phyloP scores from a whole-genome alignment of 1,140 invertebrate species.

The Stratiolaelaps scimitus region DNA sequence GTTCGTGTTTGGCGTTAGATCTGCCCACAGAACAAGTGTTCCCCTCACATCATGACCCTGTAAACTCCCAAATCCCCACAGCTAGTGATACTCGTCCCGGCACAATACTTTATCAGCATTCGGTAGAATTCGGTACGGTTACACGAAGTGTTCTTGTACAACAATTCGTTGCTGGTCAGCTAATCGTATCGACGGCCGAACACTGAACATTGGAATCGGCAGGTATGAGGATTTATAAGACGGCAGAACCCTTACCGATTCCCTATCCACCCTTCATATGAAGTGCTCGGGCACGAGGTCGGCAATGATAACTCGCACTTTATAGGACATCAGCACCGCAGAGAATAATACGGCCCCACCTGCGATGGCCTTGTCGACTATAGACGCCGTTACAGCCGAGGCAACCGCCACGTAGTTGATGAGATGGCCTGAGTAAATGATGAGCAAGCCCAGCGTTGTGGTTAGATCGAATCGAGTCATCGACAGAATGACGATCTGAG shows the following conservation, averaged over 20 bases:
- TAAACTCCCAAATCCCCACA: too few species aligned
- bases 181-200: too few species aligned
- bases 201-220: too few species aligned
- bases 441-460: background rate
- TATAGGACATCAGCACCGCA: conserved; percentile 1
- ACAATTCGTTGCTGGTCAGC: too few species aligned
- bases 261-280: background rate
- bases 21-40: too few species aligned
- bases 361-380: conserved; percentile 21
- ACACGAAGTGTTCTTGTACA: too few species aligned
- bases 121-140: too few species aligned
- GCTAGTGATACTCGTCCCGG: too few species aligned
- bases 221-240: too few species aligned
- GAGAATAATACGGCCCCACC: conserved; percentile 2
- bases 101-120: too few species aligned
- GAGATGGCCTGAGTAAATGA: conserved; percentile 12
- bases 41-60: too few species aligned
- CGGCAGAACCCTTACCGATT: background rate
- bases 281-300: background rate
- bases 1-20: too few species aligned
- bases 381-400: background rate
- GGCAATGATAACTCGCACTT: conserved; percentile 20
- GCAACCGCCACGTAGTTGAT: conserved; percentile 12
- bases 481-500: background rate
- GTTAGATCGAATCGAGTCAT: conserved; percentile 5